Base-by-base conservation (phyloP, 2,797 vertebrate genomes). In the Myoxocephalus aenaeus region DNA sequence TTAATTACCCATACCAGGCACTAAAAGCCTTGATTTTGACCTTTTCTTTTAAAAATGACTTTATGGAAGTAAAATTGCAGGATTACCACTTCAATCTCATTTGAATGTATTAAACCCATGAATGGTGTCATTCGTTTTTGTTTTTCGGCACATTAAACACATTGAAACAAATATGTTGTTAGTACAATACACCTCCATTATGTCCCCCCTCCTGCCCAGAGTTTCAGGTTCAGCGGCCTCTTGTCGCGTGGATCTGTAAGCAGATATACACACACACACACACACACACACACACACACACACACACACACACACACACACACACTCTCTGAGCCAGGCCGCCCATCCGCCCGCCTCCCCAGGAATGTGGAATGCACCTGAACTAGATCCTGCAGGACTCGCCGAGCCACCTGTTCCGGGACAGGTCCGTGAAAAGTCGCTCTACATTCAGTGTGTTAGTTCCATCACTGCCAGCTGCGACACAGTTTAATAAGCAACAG, bases 361-460 rank as follows among this genome's bases (percentile, higher is more conserved):
- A 87, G 82, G 87, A 92, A 90, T 92, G 90, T 80, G 82, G 88
- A 86, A 89, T 77, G 81, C 81, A 93, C 90, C 90, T 85, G 85
- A 88, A 82, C 86, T 73, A 69, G 85, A 84, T 87, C 77, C 51
- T n/a, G 54, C 34, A 85, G 77, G 79, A 79, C 53, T 65, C 42
- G 10, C 64, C 66, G n/a, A 38, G 17, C 42, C 80, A 84, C 86
- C 86, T 89, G 85, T 87, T 89, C 85, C 44, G 66, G 73, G 81
- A 88, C 66, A 70, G n/a, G 50, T 10, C n/a, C n/a, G 50, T 1
- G 42, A 50, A 48, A 69, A 72, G 70, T 36, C 58, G 34, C 11
- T n/a, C 65, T 40, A 46, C 51, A n/a, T 70, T 73, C 40, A 48
- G 51, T 77, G 34, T 34, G 34, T 8, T 56, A 8, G 64, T 13